phyloP scores from a whole-genome alignment of 2,113 vertebrate species.

The Nerophis lumbriciformis region DNA sequence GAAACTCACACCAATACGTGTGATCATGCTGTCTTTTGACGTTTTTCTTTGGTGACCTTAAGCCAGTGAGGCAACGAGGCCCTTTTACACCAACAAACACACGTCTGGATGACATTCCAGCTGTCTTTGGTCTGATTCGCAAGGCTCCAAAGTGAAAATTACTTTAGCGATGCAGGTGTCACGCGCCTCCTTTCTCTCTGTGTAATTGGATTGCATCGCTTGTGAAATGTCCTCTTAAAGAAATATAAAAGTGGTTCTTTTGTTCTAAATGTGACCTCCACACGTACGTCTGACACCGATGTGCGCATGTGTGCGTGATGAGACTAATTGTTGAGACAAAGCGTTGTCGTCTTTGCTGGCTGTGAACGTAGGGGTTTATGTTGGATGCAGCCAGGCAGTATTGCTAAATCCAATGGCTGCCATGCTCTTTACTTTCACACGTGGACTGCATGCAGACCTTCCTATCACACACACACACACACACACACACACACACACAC shows the following conservation, averaged over 20 bases:
- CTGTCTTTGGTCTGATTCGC: slow-evolving; percentile 31
- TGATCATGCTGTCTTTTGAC: slow-evolving; percentile 12
- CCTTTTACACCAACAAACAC: slow-evolving; percentile 23
- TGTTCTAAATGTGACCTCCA: slow-evolving; percentile 5
- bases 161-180: slow-evolving; percentile 34
- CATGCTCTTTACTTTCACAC: slow-evolving; percentile 42
- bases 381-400: slow-evolving; percentile 44
- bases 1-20: slow-evolving; percentile 15
- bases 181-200: slow-evolving; percentile 1
- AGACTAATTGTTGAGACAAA: background rate
- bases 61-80: slow-evolving; percentile 33
- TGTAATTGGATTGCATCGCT: background rate
- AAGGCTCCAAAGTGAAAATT: slow-evolving; percentile 33
- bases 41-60: slow-evolving; percentile 24
- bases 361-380: slow-evolving; percentile 20
- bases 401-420: slow-evolving; percentile 50
- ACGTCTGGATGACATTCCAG: slow-evolving; percentile 45
- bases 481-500: too few species aligned
- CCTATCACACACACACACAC: slow-evolving; percentile 12
- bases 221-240: slow-evolving; percentile 4
- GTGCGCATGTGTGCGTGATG: background rate
- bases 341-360: background rate
- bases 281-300: background rate
- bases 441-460: slow-evolving; percentile 52
- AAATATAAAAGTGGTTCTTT: slow-evolving; percentile 5